These are phyloP conservation scores for Mus minutoides DNA, from an alignment of 2,797 vertebrate species.

Conservation along the genomic window DNA sequence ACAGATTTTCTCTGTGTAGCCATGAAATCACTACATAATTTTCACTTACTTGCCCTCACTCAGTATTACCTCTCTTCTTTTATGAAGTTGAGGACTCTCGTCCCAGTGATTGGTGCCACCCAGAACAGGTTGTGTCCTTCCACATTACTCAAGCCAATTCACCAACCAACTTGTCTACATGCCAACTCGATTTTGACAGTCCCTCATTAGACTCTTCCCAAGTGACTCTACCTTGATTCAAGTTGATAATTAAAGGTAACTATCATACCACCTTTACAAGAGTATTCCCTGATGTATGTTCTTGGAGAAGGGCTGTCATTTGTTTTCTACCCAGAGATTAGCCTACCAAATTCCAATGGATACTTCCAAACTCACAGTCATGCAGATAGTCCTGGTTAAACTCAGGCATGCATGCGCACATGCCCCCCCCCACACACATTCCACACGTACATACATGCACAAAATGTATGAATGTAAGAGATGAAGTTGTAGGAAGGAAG, in stretches of 20 bases:
- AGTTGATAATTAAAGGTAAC: not conserved
- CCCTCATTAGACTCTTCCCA: not conserved
- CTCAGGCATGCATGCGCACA: not conserved
- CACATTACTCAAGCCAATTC: not conserved
- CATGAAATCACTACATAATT: not conserved
- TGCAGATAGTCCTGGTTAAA: not conserved
- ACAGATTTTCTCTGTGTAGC: not conserved
- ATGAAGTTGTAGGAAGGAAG: not conserved
- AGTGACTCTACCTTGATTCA: not conserved
- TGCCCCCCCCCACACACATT: no score
- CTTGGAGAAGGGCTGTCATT: no score
- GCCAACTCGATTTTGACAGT: not conserved
- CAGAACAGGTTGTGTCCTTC: not conserved
- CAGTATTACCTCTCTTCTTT: not conserved
- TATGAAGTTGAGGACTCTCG: not conserved
- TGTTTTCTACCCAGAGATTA: not conserved
- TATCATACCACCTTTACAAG: not conserved
- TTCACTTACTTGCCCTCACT: not conserved
- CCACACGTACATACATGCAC: no score
- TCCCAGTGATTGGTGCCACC: not conserved
- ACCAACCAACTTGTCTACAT: not conserved
- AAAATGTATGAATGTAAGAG: not conserved
- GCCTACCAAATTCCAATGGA: no score
- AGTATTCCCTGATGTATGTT: not conserved
- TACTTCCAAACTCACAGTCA: not conserved